These are phyloP conservation scores for Phalacrocorax carbo DNA, from an alignment of 2,113 vertebrate genomes.

Conservation along the genomic window DNA sequence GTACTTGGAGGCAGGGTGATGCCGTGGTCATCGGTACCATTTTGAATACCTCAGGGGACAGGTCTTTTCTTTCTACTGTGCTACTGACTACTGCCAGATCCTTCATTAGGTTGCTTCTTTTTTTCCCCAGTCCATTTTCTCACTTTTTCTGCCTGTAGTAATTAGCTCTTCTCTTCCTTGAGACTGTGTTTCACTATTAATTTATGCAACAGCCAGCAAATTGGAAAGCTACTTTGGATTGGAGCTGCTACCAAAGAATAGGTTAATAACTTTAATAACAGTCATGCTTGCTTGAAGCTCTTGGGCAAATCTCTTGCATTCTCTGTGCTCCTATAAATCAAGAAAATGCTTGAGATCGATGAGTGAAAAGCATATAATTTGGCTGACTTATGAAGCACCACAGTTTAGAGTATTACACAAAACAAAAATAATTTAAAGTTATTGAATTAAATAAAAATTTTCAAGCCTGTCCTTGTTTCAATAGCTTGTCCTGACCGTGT, in stretches of 20 bases:
- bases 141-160: background rate
- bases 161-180: background rate
- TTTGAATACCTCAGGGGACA: background rate
- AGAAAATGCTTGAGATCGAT: background rate
- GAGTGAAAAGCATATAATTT: accelerated
- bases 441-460: background rate
- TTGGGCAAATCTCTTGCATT: background rate
- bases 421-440: background rate
- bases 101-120: background rate
- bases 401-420: background rate
- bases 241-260: background rate
- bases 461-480: background rate
- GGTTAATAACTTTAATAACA: background rate
- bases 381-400: background rate
- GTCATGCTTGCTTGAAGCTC: accelerated
- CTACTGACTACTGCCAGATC: background rate
- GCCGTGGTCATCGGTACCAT: accelerated
- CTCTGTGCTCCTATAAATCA: background rate
- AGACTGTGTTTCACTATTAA: background rate
- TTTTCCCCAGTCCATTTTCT: background rate
- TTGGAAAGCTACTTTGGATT: background rate
- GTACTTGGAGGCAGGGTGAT: background rate
- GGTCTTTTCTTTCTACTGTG: background rate
- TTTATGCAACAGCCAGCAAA: background rate
- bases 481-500: background rate